phyloP scores from a whole-genome alignment of 2,797 vertebrate genomes.

The Melopsittacus undulatus region DNA sequence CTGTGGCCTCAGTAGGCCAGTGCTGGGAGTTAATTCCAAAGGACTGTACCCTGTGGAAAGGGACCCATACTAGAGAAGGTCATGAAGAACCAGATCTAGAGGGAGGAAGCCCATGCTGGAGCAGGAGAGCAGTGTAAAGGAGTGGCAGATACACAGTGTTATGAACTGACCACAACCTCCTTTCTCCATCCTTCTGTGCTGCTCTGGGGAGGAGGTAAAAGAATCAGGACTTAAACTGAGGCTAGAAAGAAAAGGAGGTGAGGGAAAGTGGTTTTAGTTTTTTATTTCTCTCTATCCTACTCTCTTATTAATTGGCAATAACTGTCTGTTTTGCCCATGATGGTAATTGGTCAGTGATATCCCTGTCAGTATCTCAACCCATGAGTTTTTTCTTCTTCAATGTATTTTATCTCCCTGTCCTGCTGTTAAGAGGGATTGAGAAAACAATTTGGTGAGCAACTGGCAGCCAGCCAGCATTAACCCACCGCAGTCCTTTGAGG shows the following conservation, averaged over 20 bases:
- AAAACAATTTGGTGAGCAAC: not conserved
- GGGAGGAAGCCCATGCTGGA: not conserved
- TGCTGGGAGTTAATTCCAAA: not conserved
- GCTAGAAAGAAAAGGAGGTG: not conserved
- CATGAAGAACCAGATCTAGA: not conserved
- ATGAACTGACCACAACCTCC: not conserved
- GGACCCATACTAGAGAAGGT: accelerated
- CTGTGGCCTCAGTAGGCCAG: not conserved
- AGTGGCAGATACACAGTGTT: not conserved
- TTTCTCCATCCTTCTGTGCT: not conserved
- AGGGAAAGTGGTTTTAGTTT: not conserved
- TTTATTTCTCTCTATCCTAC: not conserved
- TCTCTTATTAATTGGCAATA: not conserved
- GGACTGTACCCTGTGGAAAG: not conserved
- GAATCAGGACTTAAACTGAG: not conserved
- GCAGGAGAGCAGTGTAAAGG: not conserved
- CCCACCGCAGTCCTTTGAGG: not conserved
- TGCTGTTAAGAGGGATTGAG: not conserved
- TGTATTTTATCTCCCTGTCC: not conserved
- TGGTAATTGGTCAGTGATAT: not conserved
- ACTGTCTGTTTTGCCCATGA: not conserved
- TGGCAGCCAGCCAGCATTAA: not conserved
- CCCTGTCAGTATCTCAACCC: not conserved
- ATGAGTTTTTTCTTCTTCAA: not conserved
- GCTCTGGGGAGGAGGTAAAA: not conserved